Conservation (phyloP, 1,140 invertebrate species). For the Drosophila bipectinata region DNA sequence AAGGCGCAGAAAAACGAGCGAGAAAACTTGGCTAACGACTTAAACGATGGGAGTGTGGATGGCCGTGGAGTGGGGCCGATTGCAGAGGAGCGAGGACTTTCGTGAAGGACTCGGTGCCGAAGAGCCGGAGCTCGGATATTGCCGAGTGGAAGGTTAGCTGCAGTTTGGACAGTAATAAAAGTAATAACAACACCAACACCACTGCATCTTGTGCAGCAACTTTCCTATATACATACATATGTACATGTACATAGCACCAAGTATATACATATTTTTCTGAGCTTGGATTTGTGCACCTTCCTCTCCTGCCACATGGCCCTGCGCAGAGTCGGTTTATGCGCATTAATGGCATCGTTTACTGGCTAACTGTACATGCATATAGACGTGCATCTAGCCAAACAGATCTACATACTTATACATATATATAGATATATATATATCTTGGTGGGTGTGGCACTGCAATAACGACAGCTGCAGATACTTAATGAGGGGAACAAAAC, state of each 20-base stretch:
- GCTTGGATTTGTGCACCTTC: conserved; percentile 30
- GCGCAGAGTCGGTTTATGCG: conserved; percentile 77
- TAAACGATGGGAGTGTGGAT: conserved; percentile 52
- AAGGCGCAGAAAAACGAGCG: conserved; percentile 67
- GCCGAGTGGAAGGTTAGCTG: conserved; percentile 61
- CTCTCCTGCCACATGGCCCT: conserved; percentile 41
- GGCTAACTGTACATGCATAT: conserved; percentile 71
- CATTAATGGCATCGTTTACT: conserved; percentile 82
- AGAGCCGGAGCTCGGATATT: conserved; percentile 20
- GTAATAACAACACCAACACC: conserved; percentile 62
- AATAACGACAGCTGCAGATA: conserved; percentile 42
- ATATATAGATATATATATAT: neutral
- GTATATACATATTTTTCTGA: conserved; percentile 2
- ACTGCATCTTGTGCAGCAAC: conserved; percentile 34
- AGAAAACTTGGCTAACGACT: conserved; percentile 76
- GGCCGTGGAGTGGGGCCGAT: conserved; percentile 23
- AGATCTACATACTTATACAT: conserved; percentile 6
- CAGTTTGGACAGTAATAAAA: conserved; percentile 80
- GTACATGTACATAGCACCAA: conserved; percentile 10
- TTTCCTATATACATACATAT: neutral
- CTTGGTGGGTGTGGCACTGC: conserved; percentile 37
- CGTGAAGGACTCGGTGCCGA: conserved; percentile 21
- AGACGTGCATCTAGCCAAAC: conserved; percentile 29
- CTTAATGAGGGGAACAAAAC: conserved; percentile 18
- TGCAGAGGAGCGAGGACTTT: conserved; percentile 49